A percentile compares a stretch with the other conserved stretches of the same genome.
Evolutionary conservation across 1,140 invertebrate species (phyloP).

Genomic region (Drosophila lacertosa): DNA sequence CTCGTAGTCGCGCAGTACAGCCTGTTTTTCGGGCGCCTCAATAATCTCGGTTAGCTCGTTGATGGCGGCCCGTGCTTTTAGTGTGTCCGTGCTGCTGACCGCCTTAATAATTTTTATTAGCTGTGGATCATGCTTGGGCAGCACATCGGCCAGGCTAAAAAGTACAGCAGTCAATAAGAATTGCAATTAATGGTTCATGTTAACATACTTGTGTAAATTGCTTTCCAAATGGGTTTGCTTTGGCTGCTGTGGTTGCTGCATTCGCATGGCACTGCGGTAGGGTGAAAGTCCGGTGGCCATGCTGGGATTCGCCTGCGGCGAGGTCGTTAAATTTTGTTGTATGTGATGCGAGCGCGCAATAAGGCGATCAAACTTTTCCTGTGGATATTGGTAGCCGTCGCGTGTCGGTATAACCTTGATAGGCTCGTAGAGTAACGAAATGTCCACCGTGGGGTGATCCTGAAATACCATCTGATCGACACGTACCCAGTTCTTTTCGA

Average conservation of each 20-base stretch:
- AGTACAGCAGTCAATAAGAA: not conserved
- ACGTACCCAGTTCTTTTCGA: constrained; percentile 85
- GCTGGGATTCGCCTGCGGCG: constrained; percentile 45
- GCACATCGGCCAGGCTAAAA: constrained; percentile 71
- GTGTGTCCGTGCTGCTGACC: constrained; percentile 71
- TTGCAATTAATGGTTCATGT: not conserved
- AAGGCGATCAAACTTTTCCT: constrained; percentile 85
- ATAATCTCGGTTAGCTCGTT: constrained; percentile 79
- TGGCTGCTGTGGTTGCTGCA: constrained; percentile 46
- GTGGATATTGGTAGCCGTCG: constrained; percentile 85
- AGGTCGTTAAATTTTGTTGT: constrained; percentile 54
- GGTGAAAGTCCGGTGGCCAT: constrained; percentile 57
- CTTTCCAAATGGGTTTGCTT: constrained; percentile 39
- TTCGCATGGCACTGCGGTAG: constrained; percentile 68
- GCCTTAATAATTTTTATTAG: constrained; percentile 76
- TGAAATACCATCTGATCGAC: constrained; percentile 80
- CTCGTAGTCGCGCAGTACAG: constrained; percentile 81
- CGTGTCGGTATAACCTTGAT: constrained; percentile 83
- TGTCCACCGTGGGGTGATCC: constrained; percentile 84
- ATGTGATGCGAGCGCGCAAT: constrained; percentile 63
- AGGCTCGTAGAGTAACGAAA: constrained; percentile 85
- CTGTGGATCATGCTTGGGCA: constrained; percentile 82
- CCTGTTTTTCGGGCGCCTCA: constrained; percentile 81
- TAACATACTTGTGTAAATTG: constrained; percentile 64
- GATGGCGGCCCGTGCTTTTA: constrained; percentile 77